Conservation (phyloP, 92 coral and sea anemone genomes). For the Phenganax subtilis region DNA sequence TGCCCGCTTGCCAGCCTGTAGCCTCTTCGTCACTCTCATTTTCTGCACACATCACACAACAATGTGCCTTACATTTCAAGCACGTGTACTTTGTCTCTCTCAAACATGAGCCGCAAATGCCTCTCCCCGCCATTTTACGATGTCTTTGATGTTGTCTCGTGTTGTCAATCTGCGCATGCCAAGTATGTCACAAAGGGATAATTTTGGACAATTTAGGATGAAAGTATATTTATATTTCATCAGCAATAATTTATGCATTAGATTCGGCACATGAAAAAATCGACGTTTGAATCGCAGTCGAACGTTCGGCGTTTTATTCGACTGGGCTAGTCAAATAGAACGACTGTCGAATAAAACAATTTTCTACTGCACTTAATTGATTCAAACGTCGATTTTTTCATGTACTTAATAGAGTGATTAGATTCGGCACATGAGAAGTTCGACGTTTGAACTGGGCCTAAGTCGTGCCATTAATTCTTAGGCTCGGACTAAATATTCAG, state of each 20-base stretch:
- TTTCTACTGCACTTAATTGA: slow-evolving; percentile 45
- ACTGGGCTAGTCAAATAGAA: slow-evolving; percentile 44
- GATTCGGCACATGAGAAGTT: slow-evolving; percentile 31
- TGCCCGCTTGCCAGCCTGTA: slow-evolving; percentile 47
- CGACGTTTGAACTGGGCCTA: slow-evolving; percentile 28
- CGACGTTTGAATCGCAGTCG: slow-evolving; percentile 56
- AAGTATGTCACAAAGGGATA: not conserved
- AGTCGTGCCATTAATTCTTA: no score
- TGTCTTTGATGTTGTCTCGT: no score
- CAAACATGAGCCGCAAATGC: not conserved
- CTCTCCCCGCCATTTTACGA: slow-evolving; percentile 15
- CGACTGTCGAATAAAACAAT: slow-evolving; percentile 37
- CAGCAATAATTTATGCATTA: slow-evolving; percentile 43
- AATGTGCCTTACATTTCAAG: slow-evolving; percentile 45
- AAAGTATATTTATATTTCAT: slow-evolving; percentile 40
- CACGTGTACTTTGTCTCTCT: slow-evolving; percentile 40
- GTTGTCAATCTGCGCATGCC: not conserved
- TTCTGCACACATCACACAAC: slow-evolving; percentile 37
- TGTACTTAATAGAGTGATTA: slow-evolving; percentile 32
- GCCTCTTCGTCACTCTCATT: slow-evolving; percentile 42
- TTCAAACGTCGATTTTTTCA: slow-evolving; percentile 52
- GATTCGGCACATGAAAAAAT: slow-evolving; percentile 47
- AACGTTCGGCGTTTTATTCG: slow-evolving; percentile 51
- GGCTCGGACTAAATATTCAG: no score
- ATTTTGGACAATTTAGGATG: slow-evolving; percentile 31